Evolutionary conservation across 2,113 vertebrate genomes (phyloP).

Genomic region (western clawed frog (Xenopus tropicalis)): UCB_Xtro_10.0 CM004450.2:89211001-89211500

Average conservation of each 20-base stretch:
- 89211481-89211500: conserved; percentile 77
- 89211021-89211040: conserved; percentile 51
- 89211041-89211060: conserved; percentile 75
- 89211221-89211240: no score
- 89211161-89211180: no score
- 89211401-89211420: conserved; percentile 88
- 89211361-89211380: no score
- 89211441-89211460: conserved; percentile 81
- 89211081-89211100: conserved; percentile 82
- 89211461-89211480: conserved; percentile 83
- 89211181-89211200: no score
- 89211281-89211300: no score
- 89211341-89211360: no score
- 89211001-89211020: no score
- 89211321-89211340: no score
- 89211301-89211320: no score
- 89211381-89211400: conserved; percentile 59
- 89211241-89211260: no score
- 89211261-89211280: no score
- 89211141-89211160: not conserved
- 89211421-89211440: conserved; percentile 84
- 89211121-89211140: conserved; percentile 68
- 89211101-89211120: conserved; percentile 82
- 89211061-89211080: conserved; percentile 92
- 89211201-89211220: no score